Evolutionary conservation across 2,888 invertebrate genomes (phyloP), one percentile per base, ranked within the genome.

Genomic region (Lysandra bellargus): DNA sequence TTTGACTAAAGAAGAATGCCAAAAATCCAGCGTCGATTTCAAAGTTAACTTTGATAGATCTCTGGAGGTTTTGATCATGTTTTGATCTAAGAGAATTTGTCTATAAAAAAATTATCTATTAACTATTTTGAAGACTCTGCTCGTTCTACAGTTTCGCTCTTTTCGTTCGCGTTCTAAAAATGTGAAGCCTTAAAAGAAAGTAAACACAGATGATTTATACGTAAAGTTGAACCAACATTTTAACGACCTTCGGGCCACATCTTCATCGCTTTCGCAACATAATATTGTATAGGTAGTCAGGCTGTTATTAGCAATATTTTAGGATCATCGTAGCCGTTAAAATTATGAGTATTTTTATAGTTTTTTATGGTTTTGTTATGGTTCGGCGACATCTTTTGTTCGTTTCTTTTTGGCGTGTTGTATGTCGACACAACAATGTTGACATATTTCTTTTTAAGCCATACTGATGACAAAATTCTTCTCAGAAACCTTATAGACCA

Each of bases 391-490:
- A 23, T 64, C 30, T 30, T 64, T 4, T 30, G 64, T 30, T 64
- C 12, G 30, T 64, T 64, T 1, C 30, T 64, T 64, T 30, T 30
- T 64, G 7, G 23, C 75, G n/a, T 23, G 74, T 23, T 44, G 74
- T 44, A 44, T 74, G 44, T 49, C 14, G 30, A 44, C 23, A 75
- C 85, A 84, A 87, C 87, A 88, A 87, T 86, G 86, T 87, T 88
- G 87, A 85, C 86, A 87, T 90, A 89, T 89, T 85, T 85, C 82
- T 85, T 86, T 87, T 86, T 86, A 87, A 86, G 85, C 84, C 85
- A 83, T 83, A 80, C 85, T 83, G 86, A 88, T 86, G 90, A 91
- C 90, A 91, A 86, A 87, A 85, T 89, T 89, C 87, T 93, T 93
- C 93, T 90, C 81, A 87, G 93, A 93, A 93, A 85, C 85, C 81